Percentiles rank a stretch among this genome's conserved stretches.
Conservation (phyloP, 1,140 invertebrate genomes). For the Luehdorfia chinensis region DNA sequence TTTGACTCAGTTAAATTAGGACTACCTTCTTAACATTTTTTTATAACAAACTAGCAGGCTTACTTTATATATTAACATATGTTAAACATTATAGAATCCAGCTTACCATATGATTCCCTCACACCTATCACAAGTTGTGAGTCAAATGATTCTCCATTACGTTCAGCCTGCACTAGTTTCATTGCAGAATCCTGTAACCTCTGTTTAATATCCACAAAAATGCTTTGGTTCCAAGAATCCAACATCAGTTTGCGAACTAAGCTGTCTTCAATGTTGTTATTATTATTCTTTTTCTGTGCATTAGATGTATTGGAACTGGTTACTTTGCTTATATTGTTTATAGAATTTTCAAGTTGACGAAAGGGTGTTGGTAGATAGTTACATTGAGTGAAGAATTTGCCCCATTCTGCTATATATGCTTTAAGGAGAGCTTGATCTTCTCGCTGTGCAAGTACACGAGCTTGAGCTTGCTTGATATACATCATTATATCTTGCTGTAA, state of each 20-base stretch:
- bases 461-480: conserved; percentile 96
- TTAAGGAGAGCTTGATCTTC: conserved; percentile 97
- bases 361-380: conserved; percentile 98
- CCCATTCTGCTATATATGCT: conserved; percentile 97
- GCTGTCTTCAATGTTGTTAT: conserved; percentile 90
- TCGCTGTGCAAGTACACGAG: conserved; percentile 90
- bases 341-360: conserved; percentile 91
- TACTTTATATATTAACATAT: too few species aligned
- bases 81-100: too few species aligned
- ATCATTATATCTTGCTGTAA: conserved; percentile 95
- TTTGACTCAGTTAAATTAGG: too few species aligned
- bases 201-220: conserved; percentile 97
- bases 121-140: conserved; percentile 98
- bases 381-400: conserved; percentile 98
- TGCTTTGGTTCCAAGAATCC: conserved; percentile 98
- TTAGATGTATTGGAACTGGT: conserved; percentile 64
- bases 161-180: conserved; percentile 96
- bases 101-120: conserved; percentile 94
- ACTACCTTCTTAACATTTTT: too few species aligned
- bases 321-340: conserved; percentile 75
- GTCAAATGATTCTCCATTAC: conserved; percentile 98
- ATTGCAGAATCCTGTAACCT: conserved; percentile 97
- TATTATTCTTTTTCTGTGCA: conserved; percentile 83
- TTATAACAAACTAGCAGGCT: too few species aligned
- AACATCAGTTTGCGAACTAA: conserved; percentile 97